Conservation (phyloP, 2,113 vertebrate genomes). For the Sigmodon hispidus region DNA sequence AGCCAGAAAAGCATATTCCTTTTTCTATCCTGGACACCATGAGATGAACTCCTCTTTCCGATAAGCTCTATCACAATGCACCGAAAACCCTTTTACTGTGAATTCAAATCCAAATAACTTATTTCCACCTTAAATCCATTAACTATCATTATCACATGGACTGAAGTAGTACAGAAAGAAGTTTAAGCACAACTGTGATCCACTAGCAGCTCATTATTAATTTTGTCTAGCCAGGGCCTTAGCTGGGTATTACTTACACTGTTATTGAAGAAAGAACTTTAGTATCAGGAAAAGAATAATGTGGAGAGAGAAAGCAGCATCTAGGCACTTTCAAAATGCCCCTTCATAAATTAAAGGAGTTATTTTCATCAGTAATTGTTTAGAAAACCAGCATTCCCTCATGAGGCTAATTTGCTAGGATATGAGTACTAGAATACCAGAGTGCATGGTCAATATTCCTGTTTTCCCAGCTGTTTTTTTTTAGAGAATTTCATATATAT, state of each 20-base stretch:
- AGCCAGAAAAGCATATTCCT: background rate
- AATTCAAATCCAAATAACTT: background rate
- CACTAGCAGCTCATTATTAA: background rate
- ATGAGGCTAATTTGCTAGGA: background rate
- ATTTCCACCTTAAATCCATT: no score
- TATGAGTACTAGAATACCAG: background rate
- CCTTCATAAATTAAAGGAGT: background rate
- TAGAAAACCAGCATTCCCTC: background rate
- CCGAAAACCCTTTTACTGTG: background rate
- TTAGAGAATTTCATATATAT: background rate
- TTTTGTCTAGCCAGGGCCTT: background rate
- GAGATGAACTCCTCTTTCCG: no score
- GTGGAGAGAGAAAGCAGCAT: background rate
- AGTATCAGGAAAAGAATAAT: background rate
- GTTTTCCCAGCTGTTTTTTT: background rate
- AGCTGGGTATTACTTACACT: background rate
- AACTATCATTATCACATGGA: no score
- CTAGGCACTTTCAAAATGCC: background rate
- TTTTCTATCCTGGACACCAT: background rate
- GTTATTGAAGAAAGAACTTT: background rate
- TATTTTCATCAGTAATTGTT: background rate
- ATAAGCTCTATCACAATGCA: fast-evolving
- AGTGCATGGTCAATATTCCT: background rate
- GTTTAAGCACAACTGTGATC: background rate
- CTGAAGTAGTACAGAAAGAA: no score